These are phyloP conservation scores for Aleadryas rufinucha DNA, from an alignment of 2,113 vertebrate species.

Conservation along the genomic window DNA sequence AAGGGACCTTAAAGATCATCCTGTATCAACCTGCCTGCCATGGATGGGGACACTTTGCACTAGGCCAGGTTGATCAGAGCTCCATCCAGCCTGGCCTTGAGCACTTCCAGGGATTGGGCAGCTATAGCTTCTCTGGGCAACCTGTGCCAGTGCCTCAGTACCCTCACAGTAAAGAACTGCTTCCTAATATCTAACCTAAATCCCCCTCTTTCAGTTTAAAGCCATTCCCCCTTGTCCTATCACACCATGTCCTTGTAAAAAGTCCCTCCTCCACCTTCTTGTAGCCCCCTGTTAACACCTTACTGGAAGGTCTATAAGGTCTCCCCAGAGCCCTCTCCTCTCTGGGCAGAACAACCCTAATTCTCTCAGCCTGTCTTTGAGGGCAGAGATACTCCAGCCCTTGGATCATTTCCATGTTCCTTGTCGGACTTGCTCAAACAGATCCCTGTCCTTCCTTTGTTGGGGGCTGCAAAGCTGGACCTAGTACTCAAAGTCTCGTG, in stretches of 20 bases:
- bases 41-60: background rate
- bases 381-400: background rate
- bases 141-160: background rate
- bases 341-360: background rate
- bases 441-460: background rate
- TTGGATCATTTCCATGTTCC: background rate
- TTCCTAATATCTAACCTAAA: background rate
- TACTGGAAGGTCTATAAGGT: too few species aligned
- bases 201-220: background rate
- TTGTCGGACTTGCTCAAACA: background rate
- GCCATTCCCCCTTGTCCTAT: fast-evolving
- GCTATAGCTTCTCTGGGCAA: background rate
- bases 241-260: background rate
- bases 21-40: background rate
- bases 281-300: fast-evolving
- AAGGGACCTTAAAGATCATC: background rate
- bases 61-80: background rate
- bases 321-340: background rate
- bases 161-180: background rate
- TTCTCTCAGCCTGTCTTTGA: background rate
- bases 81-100: background rate
- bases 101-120: background rate
- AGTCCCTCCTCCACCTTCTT: background rate
- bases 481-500: fast-evolving
- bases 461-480: background rate